Conservation (phyloP, 2,888 invertebrate species). For the Odontocolon sp. region DNA sequence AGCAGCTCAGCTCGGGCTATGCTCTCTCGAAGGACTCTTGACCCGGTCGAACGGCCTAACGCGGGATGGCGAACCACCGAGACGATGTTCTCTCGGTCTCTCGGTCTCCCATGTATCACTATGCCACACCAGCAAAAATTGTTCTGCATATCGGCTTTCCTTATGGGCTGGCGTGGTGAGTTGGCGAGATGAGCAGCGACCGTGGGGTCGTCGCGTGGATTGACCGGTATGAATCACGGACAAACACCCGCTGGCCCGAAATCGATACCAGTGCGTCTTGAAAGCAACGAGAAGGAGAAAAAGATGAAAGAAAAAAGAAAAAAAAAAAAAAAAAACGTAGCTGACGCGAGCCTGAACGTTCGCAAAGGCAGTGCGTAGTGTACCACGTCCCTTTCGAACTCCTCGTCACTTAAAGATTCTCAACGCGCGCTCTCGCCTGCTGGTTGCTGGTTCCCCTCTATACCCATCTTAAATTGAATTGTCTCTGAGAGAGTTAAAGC, state of each 20-base stretch:
- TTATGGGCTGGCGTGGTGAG: neutral
- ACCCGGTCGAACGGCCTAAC: conserved; percentile 2
- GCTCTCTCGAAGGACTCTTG: conserved; percentile 15
- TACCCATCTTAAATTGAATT: conserved; percentile 47
- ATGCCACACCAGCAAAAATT: neutral
- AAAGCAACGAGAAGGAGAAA: neutral
- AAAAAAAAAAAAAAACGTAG: neutral
- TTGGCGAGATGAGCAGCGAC: conserved; percentile 23
- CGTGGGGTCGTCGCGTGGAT: conserved; percentile 50
- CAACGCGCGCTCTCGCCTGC: conserved; percentile 40
- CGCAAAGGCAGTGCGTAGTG: conserved; percentile 22
- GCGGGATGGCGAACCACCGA: too few species aligned
- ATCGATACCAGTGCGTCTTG: conserved; percentile 54
- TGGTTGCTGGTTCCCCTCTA: conserved; percentile 2
- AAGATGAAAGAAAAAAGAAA: conserved; percentile 1
- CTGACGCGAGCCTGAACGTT: conserved; percentile 32
- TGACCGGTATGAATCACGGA: conserved; percentile 56
- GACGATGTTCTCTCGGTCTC: conserved; percentile 18
- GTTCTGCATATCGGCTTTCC: conserved; percentile 21
- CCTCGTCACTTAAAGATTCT: conserved; percentile 57
- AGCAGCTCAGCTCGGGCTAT: neutral
- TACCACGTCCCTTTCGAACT: conserved; percentile 36
- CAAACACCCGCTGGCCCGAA: conserved; percentile 58
- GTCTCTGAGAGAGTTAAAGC: conserved; percentile 40
- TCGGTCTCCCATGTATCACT: neutral